These are phyloP conservation scores for Gnatocerus cornutus DNA, from an alignment of 2,888 invertebrate species.

Conservation along the genomic window DNA sequence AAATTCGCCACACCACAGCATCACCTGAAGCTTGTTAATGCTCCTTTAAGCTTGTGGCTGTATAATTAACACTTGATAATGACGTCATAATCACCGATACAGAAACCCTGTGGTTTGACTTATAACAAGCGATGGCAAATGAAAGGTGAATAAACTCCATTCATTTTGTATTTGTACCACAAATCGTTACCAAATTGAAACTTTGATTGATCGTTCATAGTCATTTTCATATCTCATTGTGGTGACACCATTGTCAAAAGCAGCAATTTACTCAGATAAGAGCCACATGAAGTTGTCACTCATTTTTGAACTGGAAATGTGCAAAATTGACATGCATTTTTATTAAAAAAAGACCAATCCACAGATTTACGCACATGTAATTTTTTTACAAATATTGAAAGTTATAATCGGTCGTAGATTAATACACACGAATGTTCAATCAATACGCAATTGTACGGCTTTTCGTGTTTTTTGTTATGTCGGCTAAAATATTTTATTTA, in stretches of 20 bases:
- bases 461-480: too few relatives aligned
- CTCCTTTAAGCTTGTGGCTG: conserved; percentile 35
- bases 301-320: not conserved
- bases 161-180: conserved; percentile 21
- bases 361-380: too few relatives aligned
- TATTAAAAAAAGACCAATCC: too few relatives aligned
- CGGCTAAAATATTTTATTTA: too few relatives aligned
- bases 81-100: conserved; percentile 30
- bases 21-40: conserved; percentile 38
- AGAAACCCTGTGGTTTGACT: conserved; percentile 16
- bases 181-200: conserved; percentile 30
- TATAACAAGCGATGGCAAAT: conserved; percentile 20
- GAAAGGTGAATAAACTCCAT: conserved; percentile 33
- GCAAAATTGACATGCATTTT: too few relatives aligned
- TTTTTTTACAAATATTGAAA: too few relatives aligned
- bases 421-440: too few relatives aligned
- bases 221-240: conserved; percentile 23
- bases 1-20: conserved; percentile 25
- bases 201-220: conserved; percentile 33
- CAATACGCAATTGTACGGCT: too few relatives aligned
- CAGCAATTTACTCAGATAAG: conserved; percentile 6
- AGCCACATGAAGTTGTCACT: not conserved
- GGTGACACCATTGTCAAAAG: conserved; percentile 13
- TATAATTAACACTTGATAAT: conserved; percentile 38
- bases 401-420: too few relatives aligned